These are phyloP conservation scores for Pedionomus torquatus DNA, from an alignment of 2,113 vertebrate genomes.

Conservation along the genomic window DNA sequence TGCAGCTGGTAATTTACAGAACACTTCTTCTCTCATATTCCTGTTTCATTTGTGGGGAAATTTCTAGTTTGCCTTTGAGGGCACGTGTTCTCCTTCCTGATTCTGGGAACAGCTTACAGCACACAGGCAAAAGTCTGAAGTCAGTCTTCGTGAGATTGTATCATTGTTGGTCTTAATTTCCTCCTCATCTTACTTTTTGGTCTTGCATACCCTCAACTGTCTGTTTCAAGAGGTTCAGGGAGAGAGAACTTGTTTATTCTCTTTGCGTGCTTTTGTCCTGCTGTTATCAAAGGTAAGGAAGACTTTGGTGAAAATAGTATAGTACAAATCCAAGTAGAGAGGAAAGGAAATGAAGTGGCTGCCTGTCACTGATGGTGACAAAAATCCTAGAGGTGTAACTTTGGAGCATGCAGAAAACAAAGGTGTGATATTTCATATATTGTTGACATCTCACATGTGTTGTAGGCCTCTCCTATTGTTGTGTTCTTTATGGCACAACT, in stretches of 20 bases:
- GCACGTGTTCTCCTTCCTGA: rapidly evolving
- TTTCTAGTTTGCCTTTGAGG: background rate
- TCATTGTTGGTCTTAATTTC: background rate
- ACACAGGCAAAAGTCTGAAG: background rate
- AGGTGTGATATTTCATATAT: background rate
- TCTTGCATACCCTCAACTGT: background rate
- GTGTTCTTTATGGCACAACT: background rate
- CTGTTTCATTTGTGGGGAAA: background rate
- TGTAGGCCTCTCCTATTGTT: background rate
- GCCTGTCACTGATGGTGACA: background rate
- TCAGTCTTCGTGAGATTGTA: background rate
- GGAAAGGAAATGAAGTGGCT: background rate
- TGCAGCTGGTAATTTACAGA: background rate
- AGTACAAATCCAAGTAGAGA: background rate
- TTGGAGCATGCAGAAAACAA: background rate
- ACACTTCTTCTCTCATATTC: rapidly evolving
- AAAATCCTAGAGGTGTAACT: background rate
- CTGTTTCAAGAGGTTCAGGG: background rate
- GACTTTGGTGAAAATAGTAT: background rate
- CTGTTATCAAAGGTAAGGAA: background rate
- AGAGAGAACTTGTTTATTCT: background rate
- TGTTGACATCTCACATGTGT: background rate
- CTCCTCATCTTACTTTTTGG: background rate
- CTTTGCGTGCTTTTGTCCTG: background rate
- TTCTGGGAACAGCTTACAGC: background rate